Conservation (phyloP, 2,113 vertebrate genomes). For the Addax nasomaculatus region DNA sequence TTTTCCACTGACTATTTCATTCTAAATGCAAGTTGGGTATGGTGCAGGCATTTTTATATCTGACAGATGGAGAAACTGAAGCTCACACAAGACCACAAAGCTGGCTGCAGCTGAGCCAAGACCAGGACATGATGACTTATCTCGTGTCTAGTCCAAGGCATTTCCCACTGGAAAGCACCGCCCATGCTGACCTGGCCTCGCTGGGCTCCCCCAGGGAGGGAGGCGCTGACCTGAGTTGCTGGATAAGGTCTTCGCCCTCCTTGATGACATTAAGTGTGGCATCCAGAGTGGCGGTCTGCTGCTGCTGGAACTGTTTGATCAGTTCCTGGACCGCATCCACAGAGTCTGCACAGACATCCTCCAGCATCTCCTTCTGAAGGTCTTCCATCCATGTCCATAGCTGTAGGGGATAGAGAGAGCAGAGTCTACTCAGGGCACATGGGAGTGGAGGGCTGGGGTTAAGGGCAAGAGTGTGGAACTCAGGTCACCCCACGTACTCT, state of each 20-base stretch:
- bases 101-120: constrained; percentile 16
- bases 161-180: constrained; percentile 57
- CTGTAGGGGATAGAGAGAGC: constrained; percentile 55
- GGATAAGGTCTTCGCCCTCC: constrained; percentile 97
- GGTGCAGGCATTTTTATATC: not conserved
- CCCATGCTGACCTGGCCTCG: constrained; percentile 74
- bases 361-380: constrained; percentile 97
- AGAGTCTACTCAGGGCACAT: constrained; percentile 69
- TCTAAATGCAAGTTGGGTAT: not conserved
- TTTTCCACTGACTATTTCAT: not conserved
- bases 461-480: not conserved
- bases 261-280: constrained; percentile 98
- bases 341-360: constrained; percentile 95
- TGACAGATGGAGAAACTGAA: constrained; percentile 46
- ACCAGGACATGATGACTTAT: constrained; percentile 61
- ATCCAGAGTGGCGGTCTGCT: constrained; percentile 96
- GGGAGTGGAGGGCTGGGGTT: not conserved
- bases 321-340: constrained; percentile 97
- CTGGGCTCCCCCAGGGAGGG: constrained; percentile 70
- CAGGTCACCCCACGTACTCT: not conserved
- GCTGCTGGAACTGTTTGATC: constrained; percentile 98
- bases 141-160: constrained; percentile 58
- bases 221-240: constrained; percentile 94
- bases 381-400: constrained; percentile 93
- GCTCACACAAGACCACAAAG: constrained; percentile 56